Evolutionary conservation across 2,113 vertebrate species (phyloP).

Genomic region (Pachycephala philippinensis): DNA sequence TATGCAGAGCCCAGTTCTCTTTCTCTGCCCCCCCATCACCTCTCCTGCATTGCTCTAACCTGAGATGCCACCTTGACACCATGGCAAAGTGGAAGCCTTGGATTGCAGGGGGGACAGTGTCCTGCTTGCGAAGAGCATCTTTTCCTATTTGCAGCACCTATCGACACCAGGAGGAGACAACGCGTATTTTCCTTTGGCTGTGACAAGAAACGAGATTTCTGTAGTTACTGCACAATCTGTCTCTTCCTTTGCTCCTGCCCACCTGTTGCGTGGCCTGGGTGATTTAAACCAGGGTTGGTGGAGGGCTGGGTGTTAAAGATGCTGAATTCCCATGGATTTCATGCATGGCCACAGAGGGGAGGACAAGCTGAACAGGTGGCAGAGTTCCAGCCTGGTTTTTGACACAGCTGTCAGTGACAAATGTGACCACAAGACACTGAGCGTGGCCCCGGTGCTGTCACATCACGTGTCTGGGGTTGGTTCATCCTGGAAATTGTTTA

Average conservation of each 20-base stretch:
- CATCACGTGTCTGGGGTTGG: accelerated
- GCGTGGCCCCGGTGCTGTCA: accelerated
- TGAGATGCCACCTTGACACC: neutral
- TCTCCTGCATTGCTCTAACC: neutral
- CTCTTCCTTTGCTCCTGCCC: neutral
- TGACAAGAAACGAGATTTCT: neutral
- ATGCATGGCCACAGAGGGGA: neutral
- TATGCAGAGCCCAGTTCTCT: neutral
- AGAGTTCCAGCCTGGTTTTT: neutral
- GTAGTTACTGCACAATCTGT: neutral
- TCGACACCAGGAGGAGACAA: neutral
- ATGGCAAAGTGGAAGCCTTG: neutral
- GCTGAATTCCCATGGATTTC: neutral
- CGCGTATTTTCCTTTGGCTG: neutral
- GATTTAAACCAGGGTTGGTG: neutral
- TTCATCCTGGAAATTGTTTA: neutral
- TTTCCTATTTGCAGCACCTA: neutral
- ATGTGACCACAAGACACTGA: neutral
- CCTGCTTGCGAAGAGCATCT: neutral
- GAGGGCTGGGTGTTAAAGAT: neutral
- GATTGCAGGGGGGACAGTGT: neutral
- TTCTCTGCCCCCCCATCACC: neutral
- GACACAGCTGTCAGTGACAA: neutral
- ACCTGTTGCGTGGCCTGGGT: neutral
- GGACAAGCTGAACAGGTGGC: neutral